Evolutionary conservation across 2,797 vertebrate genomes (phyloP), one percentile per base, ranked within the genome.

Genomic region (Manis javanica): DNA sequence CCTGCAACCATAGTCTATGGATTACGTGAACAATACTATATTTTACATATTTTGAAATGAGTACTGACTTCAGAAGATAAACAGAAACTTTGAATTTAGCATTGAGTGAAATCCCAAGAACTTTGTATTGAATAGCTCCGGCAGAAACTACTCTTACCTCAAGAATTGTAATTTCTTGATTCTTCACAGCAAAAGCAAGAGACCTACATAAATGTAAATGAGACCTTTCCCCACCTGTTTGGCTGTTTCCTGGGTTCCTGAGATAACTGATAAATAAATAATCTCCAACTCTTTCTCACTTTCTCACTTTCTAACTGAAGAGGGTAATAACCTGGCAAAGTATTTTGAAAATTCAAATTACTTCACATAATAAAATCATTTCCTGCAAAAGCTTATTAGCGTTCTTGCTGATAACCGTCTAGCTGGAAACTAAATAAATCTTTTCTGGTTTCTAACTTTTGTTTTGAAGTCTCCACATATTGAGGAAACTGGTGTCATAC

Each of bases 301-400:
- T 72, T 92, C 68, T 85, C 23, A 71, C 81, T 94, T 94, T 77
- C 53, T 82, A 86, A 63, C 34, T 15, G 21, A 77, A 78, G 37
- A 92, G 12, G 13, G 8, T 57, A 82, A 71, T 31, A 84, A 46
- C 26, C 46, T 79, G 39, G n/a, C 10, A 90, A 13, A 93, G 49
- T 64, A 57, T 87, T 53, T 69, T 61, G 74, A 85, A 79, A 89
- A 85, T 63, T 53, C 59, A 93, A 88, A 93, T 57, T 77, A 94
- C 12, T 94, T 75, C 79, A 68, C n/a, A 46, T 42, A 84, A 68
- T 66, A 66, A 89, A 83, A 72, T 85, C 42, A 75, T 78, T 85
- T 95, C 59, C 66, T 64, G 42, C 63, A 31, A 85, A 87, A 95
- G 26, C 26, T 68, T 85, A 57, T 68, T 85, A 57, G 18, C 53